Base-by-base conservation (phyloP, 2,113 vertebrate genomes). In the Ictalurus furcatus region DNA sequence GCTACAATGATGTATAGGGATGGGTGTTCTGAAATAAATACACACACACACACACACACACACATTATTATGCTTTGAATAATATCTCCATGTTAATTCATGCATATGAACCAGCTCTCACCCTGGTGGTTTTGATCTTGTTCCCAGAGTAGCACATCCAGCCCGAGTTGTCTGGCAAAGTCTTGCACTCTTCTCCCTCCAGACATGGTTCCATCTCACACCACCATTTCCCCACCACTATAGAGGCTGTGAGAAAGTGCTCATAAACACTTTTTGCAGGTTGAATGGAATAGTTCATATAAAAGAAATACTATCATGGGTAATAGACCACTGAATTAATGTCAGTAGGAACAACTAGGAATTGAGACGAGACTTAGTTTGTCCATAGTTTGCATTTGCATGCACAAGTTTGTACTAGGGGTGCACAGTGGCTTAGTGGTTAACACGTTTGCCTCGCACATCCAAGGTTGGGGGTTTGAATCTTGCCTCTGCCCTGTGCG, bases 171-270 rank as follows among this genome's bases (percentile, higher is more conserved):
- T 97, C 96, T 85, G 96, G 96, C 74, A 97, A 92, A 37, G 96
- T 96, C 93, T 97, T 96, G 94, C 96, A 97, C 92, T 96, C 96
- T 85, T 97, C 96, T 83, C 95, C 96, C 92, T 95, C 95, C 93
- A 96, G 95, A 93, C 96, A 97, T 59, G 96, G 96, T 94, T 97
- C 95, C 96, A 97, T 97, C 94, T 97, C 96, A 90, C 96, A 97
- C 96, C 96, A 97, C 96, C 96, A 97, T 92, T 95, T 97, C 89
- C 96, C 96, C 89, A 95, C 96, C 91, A 97, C 96, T 88, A 97
- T 97, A 87, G 96, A 96, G 73, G 96, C 96, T 97, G 90, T 85
- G 78, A 92, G 93, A 93, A 74, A 83, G 28, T 1, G 34, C 28
- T 34, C 65, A 56, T 73, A 2, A 85, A 71, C 16, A 85, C 40